Percentiles rank a stretch among this genome's conserved stretches.
Evolutionary conservation across 2,113 vertebrate genomes (phyloP).

Genomic region (Otolemur garnettii): DNA sequence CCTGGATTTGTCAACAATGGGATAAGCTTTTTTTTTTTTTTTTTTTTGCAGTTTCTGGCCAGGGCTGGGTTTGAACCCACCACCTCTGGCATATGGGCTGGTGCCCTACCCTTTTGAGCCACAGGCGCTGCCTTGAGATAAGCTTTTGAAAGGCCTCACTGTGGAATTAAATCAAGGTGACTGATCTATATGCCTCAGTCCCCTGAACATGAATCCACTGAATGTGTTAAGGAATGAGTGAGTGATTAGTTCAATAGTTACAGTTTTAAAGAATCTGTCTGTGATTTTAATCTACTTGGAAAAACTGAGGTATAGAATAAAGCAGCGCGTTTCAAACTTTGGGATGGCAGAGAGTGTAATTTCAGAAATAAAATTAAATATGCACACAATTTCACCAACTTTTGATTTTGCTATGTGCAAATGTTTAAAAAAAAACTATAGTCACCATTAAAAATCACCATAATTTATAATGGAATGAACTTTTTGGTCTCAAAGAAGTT

Average conservation of each 20-base stretch:
- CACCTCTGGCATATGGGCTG: too few relatives aligned
- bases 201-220: background rate
- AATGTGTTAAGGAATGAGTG: background rate
- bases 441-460: background rate
- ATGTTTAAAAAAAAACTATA: background rate
- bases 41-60: too few relatives aligned
- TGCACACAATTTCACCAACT: background rate
- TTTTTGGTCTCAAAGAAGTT: background rate
- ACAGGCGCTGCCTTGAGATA: background rate
- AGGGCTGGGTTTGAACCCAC: too few relatives aligned
- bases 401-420: slow-evolving; percentile 3
- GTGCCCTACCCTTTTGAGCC: too few relatives aligned
- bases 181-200: background rate
- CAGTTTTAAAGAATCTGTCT: background rate
- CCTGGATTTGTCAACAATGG: background rate
- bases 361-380: background rate
- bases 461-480: slow-evolving; percentile 1
- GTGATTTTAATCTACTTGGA: background rate
- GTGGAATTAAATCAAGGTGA: slow-evolving; percentile 39
- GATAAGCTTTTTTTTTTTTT: background rate
- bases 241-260: background rate
- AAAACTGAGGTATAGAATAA: background rate
- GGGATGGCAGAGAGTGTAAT: background rate
- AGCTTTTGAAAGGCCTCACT: background rate
- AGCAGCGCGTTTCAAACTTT: background rate